Base-by-base conservation (phyloP, 1,140 invertebrate species). In the Nixonia krombeini region DNA sequence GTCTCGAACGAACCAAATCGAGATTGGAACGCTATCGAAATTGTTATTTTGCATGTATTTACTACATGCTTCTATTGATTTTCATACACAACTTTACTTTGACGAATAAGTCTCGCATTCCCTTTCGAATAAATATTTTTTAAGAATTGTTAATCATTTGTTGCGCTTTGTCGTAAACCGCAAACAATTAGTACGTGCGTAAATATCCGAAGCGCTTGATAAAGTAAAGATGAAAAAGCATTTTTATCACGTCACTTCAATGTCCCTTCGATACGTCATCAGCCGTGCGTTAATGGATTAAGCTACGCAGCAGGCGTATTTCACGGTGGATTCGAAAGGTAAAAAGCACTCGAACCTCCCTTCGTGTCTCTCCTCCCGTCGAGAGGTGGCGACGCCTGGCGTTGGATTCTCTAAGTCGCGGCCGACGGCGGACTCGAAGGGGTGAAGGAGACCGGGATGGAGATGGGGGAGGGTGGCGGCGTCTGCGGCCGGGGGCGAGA, bases 341-440 rank as follows among this genome's bases (percentile, higher is more conserved):
- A 77, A 77, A 73, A 74, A 67, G 73, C 68, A 68, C 69, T 67
- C 42, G 59, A 71, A 71, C 57, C 17, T 45, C 17, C 44, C 51
- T 52, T 28, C 18, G 23, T 35, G 18, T 50, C 47, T 65, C 56
- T 51, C 52, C 25, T 29, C 5, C 8, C 18, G 6, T 74, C 69
- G 73, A 65, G 58, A 76, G 80, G 72, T 84, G 72, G 79, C 75
- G 82, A 73, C 79, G 50, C 73, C 41, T 64, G 18, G 75, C 63
- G 82, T 76, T 70, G 56, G 78, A 71, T 47, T 47, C 25, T 12
- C 44, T 37, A 83, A 81, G 72, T 74, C 58, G 37, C 10, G 42
- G n/a, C 23, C 26, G 46, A 35, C 17, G 57, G 55, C 58, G 42
- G 42, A 46, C 13, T 21, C 38, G 29, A 35, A 17, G 49, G 45